Percentiles rank a stretch among this genome's conserved stretches.
These are phyloP conservation scores for Porites cylindrica DNA, from an alignment of 92 coral and sea anemone genomes.

Conservation along the genomic window DNA sequence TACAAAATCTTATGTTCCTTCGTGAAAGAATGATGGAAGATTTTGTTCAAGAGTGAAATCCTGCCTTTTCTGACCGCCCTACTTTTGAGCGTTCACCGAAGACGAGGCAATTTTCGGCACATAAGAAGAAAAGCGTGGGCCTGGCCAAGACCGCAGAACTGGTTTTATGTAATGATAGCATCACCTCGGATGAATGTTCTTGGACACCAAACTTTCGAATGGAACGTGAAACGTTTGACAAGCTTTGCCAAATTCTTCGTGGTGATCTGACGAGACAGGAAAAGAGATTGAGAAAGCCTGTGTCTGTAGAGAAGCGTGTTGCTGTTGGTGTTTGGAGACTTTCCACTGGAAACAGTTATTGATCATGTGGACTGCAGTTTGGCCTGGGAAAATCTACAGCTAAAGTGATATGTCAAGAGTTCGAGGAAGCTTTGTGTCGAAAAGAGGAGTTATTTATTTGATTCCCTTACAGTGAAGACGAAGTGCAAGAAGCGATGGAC, in stretches of 20 bases:
- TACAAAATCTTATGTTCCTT: too few relatives aligned
- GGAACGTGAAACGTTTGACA: slow-evolving; percentile 56
- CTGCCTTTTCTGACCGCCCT: too few relatives aligned
- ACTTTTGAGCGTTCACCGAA: slow-evolving; percentile 19
- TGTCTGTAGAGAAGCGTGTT: slow-evolving; percentile 49
- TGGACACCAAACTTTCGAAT: slow-evolving; percentile 63
- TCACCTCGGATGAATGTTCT: slow-evolving; percentile 39
- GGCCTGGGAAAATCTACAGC: too few relatives aligned
- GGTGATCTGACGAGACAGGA: slow-evolving; percentile 10
- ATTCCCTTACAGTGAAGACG: too few relatives aligned
- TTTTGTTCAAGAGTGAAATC: too few relatives aligned
- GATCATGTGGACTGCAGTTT: slow-evolving; percentile 43
- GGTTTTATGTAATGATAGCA: slow-evolving; percentile 51
- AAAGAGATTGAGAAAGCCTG: slow-evolving; percentile 41
- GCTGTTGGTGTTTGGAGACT: slow-evolving; percentile 61
- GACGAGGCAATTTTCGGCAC: neutral
- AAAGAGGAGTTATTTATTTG: too few relatives aligned
- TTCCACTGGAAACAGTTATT: slow-evolving; percentile 53
- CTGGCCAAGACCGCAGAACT: slow-evolving; percentile 68
- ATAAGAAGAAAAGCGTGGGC: slow-evolving; percentile 54
- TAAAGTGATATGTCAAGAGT: too few relatives aligned
- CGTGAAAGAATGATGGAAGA: too few relatives aligned
- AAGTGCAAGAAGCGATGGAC: slow-evolving; percentile 60
- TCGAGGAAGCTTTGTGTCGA: too few relatives aligned
- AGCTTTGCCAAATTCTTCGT: slow-evolving; percentile 43